phyloP scores from a whole-genome alignment of 2,797 vertebrate species.

The Rhadinocentrus ornatus region DNA sequence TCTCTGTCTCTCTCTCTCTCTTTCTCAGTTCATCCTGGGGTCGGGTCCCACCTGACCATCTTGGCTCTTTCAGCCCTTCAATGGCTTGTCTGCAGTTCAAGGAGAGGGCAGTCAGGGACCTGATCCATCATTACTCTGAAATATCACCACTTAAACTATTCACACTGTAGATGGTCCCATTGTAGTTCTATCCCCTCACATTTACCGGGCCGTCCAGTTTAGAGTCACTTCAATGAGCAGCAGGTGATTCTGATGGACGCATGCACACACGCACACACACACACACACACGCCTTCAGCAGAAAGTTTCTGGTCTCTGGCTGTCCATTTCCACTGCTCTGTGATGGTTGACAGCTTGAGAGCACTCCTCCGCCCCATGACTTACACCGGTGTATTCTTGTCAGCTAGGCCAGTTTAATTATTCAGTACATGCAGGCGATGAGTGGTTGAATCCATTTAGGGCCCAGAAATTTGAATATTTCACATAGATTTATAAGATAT shows the following conservation, averaged over 20 bases:
- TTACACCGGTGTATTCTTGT: slow-evolving; percentile 52
- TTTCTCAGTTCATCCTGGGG: slow-evolving; percentile 62
- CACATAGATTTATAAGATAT: slow-evolving; percentile 28
- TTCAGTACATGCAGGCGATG: slow-evolving; percentile 44
- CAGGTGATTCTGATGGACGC: slow-evolving; percentile 26
- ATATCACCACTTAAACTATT: slow-evolving; percentile 59
- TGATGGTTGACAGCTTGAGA: slow-evolving; percentile 94
- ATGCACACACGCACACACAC: slow-evolving; percentile 31
- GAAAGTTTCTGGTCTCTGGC: slow-evolving; percentile 81
- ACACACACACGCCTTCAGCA: slow-evolving; percentile 32
- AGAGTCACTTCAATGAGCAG: slow-evolving; percentile 59
- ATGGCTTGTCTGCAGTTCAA: slow-evolving; percentile 90
- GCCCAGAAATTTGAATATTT: slow-evolving; percentile 11
- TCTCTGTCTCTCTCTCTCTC: slow-evolving; percentile 33
- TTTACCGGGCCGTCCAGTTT: slow-evolving; percentile 63
- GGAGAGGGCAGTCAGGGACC: slow-evolving; percentile 88
- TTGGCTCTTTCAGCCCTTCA: slow-evolving; percentile 90
- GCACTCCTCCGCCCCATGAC: slow-evolving; percentile 85
- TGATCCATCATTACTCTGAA: slow-evolving; percentile 63
- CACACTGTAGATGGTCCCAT: slow-evolving; percentile 32
- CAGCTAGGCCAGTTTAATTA: slow-evolving; percentile 41
- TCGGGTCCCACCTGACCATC: slow-evolving; percentile 69
- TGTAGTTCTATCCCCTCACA: slow-evolving; percentile 46
- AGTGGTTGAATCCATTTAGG: slow-evolving; percentile 27
- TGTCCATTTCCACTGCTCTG: slow-evolving; percentile 93